These are phyloP conservation scores for Dendropsophus ebraccatus DNA, from an alignment of 2,113 vertebrate genomes.

Conservation along the genomic window DNA sequence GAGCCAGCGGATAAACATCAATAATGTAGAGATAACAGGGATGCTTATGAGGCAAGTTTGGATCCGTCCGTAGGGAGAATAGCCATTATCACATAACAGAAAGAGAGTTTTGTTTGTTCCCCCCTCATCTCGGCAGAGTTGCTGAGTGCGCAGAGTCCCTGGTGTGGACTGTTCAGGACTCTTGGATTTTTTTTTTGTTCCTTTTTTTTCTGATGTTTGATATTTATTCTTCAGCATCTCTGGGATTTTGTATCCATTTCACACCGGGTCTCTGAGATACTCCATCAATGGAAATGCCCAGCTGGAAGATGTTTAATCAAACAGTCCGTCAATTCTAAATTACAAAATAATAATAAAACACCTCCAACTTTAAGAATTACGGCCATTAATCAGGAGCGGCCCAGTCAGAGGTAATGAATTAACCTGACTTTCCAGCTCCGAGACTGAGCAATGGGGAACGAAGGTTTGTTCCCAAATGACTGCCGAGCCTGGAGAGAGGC, in stretches of 20 bases:
- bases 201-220: not conserved
- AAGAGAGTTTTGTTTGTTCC: conserved; percentile 3
- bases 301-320: conserved; percentile 64
- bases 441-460: conserved; percentile 21
- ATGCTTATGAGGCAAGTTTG: not conserved
- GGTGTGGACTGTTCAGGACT: not conserved
- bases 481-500: conserved; percentile 40
- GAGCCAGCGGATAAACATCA: conserved; percentile 10
- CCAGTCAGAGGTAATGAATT: conserved; percentile 65
- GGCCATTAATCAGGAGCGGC: conserved; percentile 68
- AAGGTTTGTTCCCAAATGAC: conserved; percentile 57
- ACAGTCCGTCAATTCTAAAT: conserved; percentile 65
- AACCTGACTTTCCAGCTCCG: conserved; percentile 53
- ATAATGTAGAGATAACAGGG: not conserved
- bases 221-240: conserved; percentile 55
- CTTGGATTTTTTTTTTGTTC: conserved; percentile 30
- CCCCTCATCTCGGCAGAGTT: not conserved
- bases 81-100: conserved; percentile 10
- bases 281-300: conserved; percentile 61
- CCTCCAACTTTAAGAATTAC: conserved; percentile 66
- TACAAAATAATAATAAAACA: conserved; percentile 66
- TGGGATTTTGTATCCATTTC: conserved; percentile 4
- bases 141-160: not conserved
- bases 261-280: conserved; percentile 30
- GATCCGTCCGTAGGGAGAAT: not conserved